A percentile compares a stretch with the other conserved stretches of the same genome.
phyloP scores from a whole-genome alignment of 2,888 invertebrate species.

The Rutpela maculata region DNA sequence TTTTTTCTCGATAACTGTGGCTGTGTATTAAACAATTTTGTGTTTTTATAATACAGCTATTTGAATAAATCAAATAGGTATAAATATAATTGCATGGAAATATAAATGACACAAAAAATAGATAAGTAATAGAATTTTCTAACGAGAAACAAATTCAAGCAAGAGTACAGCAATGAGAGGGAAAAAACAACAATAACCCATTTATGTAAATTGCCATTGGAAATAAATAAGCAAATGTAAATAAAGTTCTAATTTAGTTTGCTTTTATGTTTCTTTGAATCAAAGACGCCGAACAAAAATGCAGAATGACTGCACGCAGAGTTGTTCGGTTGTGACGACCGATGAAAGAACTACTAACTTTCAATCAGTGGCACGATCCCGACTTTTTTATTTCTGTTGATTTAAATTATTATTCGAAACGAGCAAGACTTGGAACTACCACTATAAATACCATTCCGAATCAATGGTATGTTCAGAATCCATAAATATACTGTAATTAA shows the following conservation, averaged over 20 bases:
- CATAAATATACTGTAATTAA: constrained; percentile 25
- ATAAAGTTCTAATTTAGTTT: constrained; percentile 63
- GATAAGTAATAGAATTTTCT: neutral
- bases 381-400: constrained; percentile 50
- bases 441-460: constrained; percentile 32
- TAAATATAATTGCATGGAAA: too few species aligned
- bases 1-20: too few species aligned
- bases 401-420: constrained; percentile 40
- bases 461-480: constrained; percentile 25
- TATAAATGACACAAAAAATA: neutral
- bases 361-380: constrained; percentile 64
- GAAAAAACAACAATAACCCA: constrained; percentile 24
- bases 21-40: too few species aligned
- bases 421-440: constrained; percentile 24
- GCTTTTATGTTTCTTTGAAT: constrained; percentile 58
- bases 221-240: constrained; percentile 47
- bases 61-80: too few species aligned
- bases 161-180: neutral
- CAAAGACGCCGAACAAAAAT: constrained; percentile 65
- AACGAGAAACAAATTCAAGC: neutral
- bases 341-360: constrained; percentile 63
- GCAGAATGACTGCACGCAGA: constrained; percentile 64
- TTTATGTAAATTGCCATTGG: constrained; percentile 36
- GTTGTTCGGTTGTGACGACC: constrained; percentile 60
- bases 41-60: too few species aligned